phyloP scores from a whole-genome alignment of 2,113 vertebrate genomes.

The Helogale parvula region DNA sequence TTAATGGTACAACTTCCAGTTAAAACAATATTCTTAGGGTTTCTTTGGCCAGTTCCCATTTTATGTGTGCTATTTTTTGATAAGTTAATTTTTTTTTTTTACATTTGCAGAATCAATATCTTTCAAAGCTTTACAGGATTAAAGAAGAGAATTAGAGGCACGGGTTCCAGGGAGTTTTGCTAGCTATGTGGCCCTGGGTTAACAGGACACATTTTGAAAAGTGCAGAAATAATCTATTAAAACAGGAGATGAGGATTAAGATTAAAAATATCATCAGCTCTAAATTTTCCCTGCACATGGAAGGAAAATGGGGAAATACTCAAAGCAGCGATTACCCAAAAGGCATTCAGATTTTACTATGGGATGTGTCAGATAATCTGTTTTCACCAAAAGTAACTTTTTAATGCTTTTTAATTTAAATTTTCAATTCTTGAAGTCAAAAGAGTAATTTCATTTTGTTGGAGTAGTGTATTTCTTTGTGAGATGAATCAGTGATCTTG shows the following conservation, averaged over 20 bases:
- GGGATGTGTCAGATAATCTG: neutral
- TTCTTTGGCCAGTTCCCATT: conserved; percentile 63
- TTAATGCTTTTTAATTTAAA: neutral
- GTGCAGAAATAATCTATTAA: neutral
- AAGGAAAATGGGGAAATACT: neutral
- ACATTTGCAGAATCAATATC: conserved; percentile 73
- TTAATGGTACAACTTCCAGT: conserved; percentile 75
- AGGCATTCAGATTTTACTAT: neutral
- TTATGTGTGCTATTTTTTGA: conserved; percentile 57
- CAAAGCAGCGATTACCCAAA: neutral
- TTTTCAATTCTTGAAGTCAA: neutral
- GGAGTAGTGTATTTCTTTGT: neutral
- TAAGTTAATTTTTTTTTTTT: conserved; percentile 65
- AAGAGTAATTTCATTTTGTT: neutral
- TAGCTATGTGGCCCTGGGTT: neutral
- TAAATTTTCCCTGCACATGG: neutral
- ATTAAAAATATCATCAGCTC: neutral
- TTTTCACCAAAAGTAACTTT: conserved; percentile 32
- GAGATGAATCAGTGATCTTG: neutral
- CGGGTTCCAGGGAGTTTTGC: neutral
- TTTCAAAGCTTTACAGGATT: conserved; percentile 29
- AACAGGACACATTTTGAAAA: neutral
- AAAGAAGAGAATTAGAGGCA: neutral
- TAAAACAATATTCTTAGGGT: conserved; percentile 70
- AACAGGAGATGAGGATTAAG: neutral